Evolutionary conservation across 37 sponge, comb jelly and placozoan species (phyloP).

Genomic region (Crambe crambe): DNA sequence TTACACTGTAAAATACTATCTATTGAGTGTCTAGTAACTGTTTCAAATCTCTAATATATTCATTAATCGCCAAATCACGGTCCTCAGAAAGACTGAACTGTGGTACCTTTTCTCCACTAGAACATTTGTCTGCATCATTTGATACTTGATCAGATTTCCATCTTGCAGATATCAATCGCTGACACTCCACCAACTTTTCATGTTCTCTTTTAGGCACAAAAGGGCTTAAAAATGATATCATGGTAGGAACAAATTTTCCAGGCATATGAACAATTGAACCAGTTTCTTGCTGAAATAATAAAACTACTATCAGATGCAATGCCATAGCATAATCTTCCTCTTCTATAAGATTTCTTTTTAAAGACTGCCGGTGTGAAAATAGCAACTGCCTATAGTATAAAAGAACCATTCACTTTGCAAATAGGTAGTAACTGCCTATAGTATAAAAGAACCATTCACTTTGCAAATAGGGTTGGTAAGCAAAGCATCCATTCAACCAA

Average conservation of each 20-base stretch:
- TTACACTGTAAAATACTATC: no score
- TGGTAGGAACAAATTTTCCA: constrained; percentile 83
- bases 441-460: background rate
- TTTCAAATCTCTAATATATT: background rate
- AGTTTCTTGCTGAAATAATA: constrained; percentile 85
- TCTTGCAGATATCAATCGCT: background rate
- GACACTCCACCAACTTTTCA: background rate
- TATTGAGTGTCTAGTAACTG: background rate
- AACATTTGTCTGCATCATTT: no score
- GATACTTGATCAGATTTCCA: constrained; percentile 1
- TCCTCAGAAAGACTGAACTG: background rate
- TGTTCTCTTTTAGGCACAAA: constrained; percentile 7
- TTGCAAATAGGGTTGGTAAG: no score
- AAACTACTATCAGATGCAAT: constrained; percentile 74
- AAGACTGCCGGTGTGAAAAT: constrained; percentile 69
- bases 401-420: no score
- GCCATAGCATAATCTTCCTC: constrained; percentile 84
- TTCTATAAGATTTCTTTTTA: constrained; percentile 63
- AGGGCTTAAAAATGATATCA: constrained; percentile 44
- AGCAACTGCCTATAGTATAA: constrained; percentile 66
- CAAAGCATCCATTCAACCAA: no score
- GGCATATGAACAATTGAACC: constrained; percentile 78
- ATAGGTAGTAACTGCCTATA: constrained; percentile 74
- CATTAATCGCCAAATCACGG: background rate
- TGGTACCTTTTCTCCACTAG: no score